Conservation (phyloP, 2,113 vertebrate genomes). For the Penelope pileata region DNA sequence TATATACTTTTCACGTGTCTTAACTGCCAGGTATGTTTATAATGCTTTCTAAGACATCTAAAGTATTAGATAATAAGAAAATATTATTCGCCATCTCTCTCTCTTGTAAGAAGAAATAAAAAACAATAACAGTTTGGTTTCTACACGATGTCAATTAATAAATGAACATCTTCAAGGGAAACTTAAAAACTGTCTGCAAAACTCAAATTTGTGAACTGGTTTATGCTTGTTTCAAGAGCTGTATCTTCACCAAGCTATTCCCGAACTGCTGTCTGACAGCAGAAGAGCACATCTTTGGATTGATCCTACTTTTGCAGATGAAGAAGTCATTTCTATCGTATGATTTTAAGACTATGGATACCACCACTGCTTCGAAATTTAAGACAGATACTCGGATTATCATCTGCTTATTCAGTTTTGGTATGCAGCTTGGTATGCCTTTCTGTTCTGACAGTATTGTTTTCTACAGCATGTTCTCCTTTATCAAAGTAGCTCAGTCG, state of each 20-base stretch:
- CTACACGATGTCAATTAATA: background rate
- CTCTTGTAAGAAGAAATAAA: background rate
- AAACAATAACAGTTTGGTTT: background rate
- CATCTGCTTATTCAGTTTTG: background rate
- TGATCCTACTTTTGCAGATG: rapidly evolving
- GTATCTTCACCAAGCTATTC: background rate
- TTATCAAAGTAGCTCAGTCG: background rate
- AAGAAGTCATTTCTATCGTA: background rate
- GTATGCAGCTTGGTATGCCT: background rate
- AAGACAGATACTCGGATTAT: background rate
- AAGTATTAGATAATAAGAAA: background rate
- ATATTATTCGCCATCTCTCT: background rate
- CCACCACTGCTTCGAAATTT: background rate
- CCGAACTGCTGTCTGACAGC: background rate
- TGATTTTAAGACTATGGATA: background rate
- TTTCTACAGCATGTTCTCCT: background rate
- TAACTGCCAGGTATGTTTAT: background rate
- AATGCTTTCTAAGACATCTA: background rate
- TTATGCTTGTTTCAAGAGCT: background rate
- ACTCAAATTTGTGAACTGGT: background rate
- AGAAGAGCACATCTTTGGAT: background rate
- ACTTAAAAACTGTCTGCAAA: background rate
- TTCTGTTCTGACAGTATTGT: background rate
- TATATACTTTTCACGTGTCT: background rate
- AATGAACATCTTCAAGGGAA: background rate